These are phyloP conservation scores for Epizoanthus scotinus DNA, from an alignment of 92 coral and sea anemone species.

Conservation along the genomic window DNA sequence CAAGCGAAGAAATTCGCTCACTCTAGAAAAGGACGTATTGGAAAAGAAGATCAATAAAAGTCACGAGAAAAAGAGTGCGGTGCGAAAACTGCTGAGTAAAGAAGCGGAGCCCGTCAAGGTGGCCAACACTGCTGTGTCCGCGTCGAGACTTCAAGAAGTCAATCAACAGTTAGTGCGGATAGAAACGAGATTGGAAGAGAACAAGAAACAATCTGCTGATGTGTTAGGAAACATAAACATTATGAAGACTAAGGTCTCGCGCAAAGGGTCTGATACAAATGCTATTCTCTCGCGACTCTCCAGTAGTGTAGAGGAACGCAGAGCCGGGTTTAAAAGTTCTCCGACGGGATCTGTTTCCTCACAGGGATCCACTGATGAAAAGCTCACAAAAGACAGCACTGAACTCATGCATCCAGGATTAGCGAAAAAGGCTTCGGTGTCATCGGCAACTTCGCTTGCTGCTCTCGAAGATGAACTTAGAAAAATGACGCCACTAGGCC, in stretches of 20 bases:
- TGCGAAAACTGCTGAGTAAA: constrained; percentile 80
- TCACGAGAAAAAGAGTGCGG: constrained; percentile 73
- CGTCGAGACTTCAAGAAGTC: constrained; percentile 69
- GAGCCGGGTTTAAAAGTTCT: constrained; percentile 57
- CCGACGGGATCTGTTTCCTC: constrained; percentile 79
- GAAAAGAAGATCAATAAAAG: constrained; percentile 74
- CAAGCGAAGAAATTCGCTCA: constrained; percentile 90
- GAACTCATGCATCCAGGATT: constrained; percentile 30
- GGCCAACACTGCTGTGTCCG: constrained; percentile 52
- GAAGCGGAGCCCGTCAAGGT: constrained; percentile 58
- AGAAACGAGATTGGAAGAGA: constrained; percentile 71
- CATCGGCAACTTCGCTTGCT: constrained; percentile 52
- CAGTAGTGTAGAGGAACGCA: constrained; percentile 45
- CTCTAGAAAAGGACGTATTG: constrained; percentile 79
- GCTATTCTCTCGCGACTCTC: constrained; percentile 14
- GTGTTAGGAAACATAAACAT: constrained; percentile 67
- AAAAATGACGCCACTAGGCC: constrained; percentile 68
- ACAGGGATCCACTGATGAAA: constrained; percentile 77
- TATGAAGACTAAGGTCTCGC: constrained; percentile 63
- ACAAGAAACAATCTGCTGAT: constrained; percentile 69
- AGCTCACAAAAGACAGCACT: constrained; percentile 24
- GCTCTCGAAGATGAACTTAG: constrained; percentile 78
- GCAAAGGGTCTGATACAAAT: constrained; percentile 46
- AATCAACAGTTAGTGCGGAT: constrained; percentile 69
- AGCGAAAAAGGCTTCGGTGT: constrained; percentile 30